A percentile compares a stretch with the other conserved stretches of the same genome.
Conservation (phyloP, 2,797 vertebrate genomes). For the Gymnothorax javanicus region DNA sequence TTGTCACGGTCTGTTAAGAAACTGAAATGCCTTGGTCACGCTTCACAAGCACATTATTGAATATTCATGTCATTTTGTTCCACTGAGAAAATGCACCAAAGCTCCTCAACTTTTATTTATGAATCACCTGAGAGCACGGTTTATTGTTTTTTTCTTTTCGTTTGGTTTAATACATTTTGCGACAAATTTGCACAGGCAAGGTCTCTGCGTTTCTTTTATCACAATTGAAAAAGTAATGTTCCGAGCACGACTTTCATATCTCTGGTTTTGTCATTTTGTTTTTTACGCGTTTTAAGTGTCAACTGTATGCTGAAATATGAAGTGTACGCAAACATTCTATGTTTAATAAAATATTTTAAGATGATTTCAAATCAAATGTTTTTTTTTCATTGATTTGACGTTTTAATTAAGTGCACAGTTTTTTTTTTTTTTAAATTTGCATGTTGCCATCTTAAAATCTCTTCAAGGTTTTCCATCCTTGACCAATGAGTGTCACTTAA, state of each 20-base stretch:
- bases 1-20: neutral
- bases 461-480: too few relatives aligned
- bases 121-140: neutral
- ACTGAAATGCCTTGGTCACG: neutral
- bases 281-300: too few relatives aligned
- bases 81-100: neutral
- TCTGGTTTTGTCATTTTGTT: neutral
- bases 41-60: neutral
- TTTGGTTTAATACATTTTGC: neutral
- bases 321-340: neutral
- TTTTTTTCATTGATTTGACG: neutral
- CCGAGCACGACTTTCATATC: neutral
- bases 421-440: neutral
- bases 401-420: neutral
- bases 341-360: neutral
- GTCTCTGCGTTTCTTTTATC: neutral
- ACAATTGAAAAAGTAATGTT: neutral
- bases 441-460: too few relatives aligned
- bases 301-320: neutral
- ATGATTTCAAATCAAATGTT: neutral
- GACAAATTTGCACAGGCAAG: neutral
- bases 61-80: neutral
- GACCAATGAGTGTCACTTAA: too few relatives aligned
- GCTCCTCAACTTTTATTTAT: neutral
- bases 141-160: neutral